Conservation (phyloP, 2,113 vertebrate species). For the Melanerpes aurifrons region DNA sequence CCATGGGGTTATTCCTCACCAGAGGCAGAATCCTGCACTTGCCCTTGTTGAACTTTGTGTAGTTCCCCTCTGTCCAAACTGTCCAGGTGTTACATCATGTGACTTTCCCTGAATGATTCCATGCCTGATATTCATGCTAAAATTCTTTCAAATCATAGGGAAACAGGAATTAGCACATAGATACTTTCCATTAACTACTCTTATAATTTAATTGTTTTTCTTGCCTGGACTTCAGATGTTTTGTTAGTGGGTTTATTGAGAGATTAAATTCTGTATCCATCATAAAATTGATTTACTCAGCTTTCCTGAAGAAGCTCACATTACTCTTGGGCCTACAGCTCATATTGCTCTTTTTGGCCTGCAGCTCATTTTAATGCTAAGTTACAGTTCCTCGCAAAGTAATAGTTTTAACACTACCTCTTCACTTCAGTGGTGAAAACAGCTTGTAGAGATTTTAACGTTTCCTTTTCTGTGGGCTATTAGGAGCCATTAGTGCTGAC, state of each 20-base stretch:
- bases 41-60: too few species aligned
- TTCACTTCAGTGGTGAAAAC: neutral
- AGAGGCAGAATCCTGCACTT: too few species aligned
- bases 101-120: neutral
- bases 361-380: neutral
- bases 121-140: neutral
- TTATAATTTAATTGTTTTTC: neutral
- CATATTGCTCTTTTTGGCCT: neutral
- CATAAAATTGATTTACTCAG: slow-evolving; percentile 6
- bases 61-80: too few species aligned
- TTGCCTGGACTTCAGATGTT: neutral
- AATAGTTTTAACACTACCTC: neutral
- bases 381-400: neutral
- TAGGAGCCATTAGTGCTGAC: slow-evolving; percentile 27
- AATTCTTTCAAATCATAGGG: neutral
- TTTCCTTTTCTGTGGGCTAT: slow-evolving; percentile 23
- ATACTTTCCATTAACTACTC: neutral
- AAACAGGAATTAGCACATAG: neutral
- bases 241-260: neutral
- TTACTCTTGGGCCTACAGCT: neutral
- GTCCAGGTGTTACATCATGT: neutral
- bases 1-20: too few species aligned
- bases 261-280: neutral
- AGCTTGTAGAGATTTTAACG: neutral
- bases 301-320: neutral